Base-by-base conservation (phyloP, 2,113 vertebrate species). In the Empidonax traillii region DNA sequence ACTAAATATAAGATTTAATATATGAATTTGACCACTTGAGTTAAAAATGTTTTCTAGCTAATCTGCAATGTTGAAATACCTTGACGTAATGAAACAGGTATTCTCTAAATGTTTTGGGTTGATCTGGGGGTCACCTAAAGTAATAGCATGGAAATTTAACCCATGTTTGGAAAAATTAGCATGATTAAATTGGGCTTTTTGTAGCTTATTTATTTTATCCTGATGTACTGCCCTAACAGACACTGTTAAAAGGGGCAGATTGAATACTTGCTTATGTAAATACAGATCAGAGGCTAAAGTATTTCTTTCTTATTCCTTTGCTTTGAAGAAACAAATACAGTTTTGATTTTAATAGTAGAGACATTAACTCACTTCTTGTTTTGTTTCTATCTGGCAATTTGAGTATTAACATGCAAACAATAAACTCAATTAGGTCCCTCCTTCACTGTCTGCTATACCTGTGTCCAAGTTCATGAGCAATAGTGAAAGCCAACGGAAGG, bases 381-480 rank as follows among this genome's bases (percentile, higher is more conserved):
- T 72, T 61, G 19, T 25, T 91, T 71, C 56, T 78, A 7, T 72
- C 56, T 82, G 8, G 4, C 9, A 80, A 28, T 74, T 19, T 52
- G 30, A 87, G 12, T 43, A 81, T 30, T 52, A 58, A 43, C 18
- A 25, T 10, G 35, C 2, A 69, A 46, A 49, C 6, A 75, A 67
- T 31, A 65, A 68, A 43, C 14, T 43, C 37, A 46, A 17, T 12
- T 28, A 68, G 20, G 37, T 21, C 12, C 12, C 13, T 8, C 7
- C 16, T 74, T 51, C 67, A 37, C 35, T 41, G 79, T 22, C 55
- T 79, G 35, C 61, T 44, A 23, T 98, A 99, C 99, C 99, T 99
- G 98, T 99, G 99, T 93, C 99, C 99, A 39, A 99, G 98, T 79
- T 99, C 99, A 87, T 99, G 99, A 69, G 99, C 99, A 47, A 99